Base-by-base conservation (phyloP, 2,888 invertebrate genomes). In the Meteorus colon region DNA sequence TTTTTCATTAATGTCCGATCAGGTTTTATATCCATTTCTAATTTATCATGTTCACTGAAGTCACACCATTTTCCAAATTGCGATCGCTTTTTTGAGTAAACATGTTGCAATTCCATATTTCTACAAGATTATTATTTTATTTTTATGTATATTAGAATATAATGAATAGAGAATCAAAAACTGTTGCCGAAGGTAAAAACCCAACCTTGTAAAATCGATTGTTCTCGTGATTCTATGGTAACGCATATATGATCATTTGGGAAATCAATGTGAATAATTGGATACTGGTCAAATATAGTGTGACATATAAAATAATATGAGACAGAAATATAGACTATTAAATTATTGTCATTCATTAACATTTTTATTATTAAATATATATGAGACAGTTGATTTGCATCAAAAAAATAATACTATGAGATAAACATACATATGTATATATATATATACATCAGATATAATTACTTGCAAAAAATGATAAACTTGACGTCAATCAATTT, bases 51-150 rank as follows among this genome's bases (percentile, higher is more conserved):
- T 34, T 88, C 84, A 75, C 91, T 89, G 82, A 92, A 92, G 70
- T 91, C 86, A 75, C 91, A 89, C 79, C 91, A 90, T 62, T 89
- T 90, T 1, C 92, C 92, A 79, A 92, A 92, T 76, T 90, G 88
- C 78, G 87, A 89, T 48, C 92, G 90, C 63, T 86, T 82, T 82
- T 92, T 92, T 12, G 90, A 88, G 79, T 92, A 92, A 76, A 90
- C 90, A 74, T 90, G 91, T 37, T 88, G 83, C 16, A 82, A 79
- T 59, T 88, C 83, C 87, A 87, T 88, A n/a, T 80, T 77, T 37
- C 31, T 14, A 27, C 34, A n/a, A 0, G 41, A 12, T 63, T 19
- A 34, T 60, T 37, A 62, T 31, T 70, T 68, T 31, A n/a, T 19
- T 10, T 6, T 29, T 4, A 2, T 24, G 1, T 0, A 29, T 62